A percentile compares a stretch with the other conserved stretches of the same genome.
Evolutionary conservation across 2,113 vertebrate species (phyloP).

Genomic region (Pseudopodoces humilis): DNA sequence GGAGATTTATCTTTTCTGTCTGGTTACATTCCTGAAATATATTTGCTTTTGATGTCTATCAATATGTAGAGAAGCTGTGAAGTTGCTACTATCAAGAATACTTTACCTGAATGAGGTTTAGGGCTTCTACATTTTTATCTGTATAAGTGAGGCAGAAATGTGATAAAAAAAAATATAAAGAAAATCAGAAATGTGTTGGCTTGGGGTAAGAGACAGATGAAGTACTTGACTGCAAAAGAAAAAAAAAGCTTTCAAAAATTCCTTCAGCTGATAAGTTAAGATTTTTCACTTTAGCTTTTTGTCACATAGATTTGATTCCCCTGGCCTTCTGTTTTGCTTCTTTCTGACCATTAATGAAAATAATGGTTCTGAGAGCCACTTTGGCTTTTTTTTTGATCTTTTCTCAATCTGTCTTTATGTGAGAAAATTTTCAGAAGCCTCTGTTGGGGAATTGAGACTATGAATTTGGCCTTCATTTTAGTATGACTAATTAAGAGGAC

Average conservation of each 20-base stretch:
- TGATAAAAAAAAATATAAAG: background rate
- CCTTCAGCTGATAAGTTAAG: background rate
- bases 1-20: background rate
- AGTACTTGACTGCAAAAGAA: background rate
- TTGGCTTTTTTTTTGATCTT: background rate
- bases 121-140: background rate
- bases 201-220: background rate
- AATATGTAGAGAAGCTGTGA: background rate
- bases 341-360: background rate
- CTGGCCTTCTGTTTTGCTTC: background rate
- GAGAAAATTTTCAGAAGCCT: background rate
- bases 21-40: background rate
- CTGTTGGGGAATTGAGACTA: background rate
- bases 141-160: background rate
- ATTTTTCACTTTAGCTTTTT: background rate
- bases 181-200: background rate
- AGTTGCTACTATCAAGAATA: background rate
- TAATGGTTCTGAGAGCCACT: background rate
- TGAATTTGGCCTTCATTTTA: background rate
- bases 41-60: background rate
- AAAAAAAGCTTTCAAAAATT: background rate
- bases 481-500: background rate
- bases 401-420: background rate
- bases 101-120: background rate
- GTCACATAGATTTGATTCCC: background rate